Percentiles rank a stretch among this genome's conserved stretches.
phyloP scores from a whole-genome alignment of 2,797 vertebrate genomes.

The Squalus acanthias region DNA sequence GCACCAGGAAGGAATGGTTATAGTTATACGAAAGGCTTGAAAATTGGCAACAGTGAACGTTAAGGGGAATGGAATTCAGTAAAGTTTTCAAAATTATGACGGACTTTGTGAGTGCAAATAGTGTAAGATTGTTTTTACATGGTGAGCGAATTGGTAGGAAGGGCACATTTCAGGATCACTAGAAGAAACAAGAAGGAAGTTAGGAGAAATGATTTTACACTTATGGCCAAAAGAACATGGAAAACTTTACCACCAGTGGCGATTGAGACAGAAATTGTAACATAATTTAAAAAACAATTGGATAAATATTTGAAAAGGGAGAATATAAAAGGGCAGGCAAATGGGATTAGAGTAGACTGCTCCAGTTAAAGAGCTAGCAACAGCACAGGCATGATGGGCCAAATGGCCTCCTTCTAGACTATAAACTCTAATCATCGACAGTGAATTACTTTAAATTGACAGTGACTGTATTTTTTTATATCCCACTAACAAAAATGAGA shows the following conservation, averaged over 20 bases:
- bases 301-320: background rate
- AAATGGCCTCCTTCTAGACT: background rate
- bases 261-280: background rate
- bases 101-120: background rate
- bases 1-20: background rate
- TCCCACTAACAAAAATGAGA: background rate
- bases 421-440: background rate
- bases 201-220: background rate
- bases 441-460: background rate
- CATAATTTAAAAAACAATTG: background rate
- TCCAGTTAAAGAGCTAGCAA: background rate
- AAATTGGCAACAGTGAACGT: background rate
- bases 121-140: background rate
- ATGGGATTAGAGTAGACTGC: background rate
- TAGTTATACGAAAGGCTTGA: background rate
- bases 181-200: background rate
- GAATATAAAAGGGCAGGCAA: background rate
- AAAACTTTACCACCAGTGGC: background rate
- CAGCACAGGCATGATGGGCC: background rate
- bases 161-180: background rate
- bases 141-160: background rate
- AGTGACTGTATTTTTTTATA: background rate
- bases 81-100: background rate
- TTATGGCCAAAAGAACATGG: background rate
- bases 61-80: background rate